phyloP scores from a whole-genome alignment of 1,140 invertebrate species.

The Helicoverpa zea region DNA sequence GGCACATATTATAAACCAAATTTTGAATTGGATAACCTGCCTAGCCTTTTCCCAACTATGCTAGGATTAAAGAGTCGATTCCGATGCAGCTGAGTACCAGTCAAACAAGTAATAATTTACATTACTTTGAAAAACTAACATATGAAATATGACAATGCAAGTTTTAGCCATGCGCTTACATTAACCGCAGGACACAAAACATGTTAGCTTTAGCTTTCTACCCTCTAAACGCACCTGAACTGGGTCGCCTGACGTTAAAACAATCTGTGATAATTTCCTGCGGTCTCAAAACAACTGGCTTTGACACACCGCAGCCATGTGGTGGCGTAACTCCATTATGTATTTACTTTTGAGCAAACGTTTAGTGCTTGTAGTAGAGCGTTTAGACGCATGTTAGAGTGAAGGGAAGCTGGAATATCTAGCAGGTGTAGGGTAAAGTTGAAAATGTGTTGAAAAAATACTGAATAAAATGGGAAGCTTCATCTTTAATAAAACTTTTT shows the following conservation, averaged over 20 bases:
- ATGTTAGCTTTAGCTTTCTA: not conserved
- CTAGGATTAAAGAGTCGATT: no score
- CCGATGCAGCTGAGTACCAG: no score
- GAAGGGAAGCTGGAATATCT: not conserved
- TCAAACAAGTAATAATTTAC: no score
- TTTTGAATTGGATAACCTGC: not conserved
- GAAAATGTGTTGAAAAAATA: no score
- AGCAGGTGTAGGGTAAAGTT: no score
- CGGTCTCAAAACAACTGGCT: conserved; percentile 36
- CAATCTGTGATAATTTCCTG: conserved; percentile 54
- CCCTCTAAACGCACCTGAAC: not conserved
- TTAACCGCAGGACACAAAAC: no score
- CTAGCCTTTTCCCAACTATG: not conserved
- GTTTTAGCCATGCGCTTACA: no score
- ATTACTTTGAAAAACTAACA: no score
- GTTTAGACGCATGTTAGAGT: not conserved
- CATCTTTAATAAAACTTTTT: no score
- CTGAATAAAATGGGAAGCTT: no score
- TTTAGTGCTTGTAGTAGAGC: not conserved
- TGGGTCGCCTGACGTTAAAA: conserved; percentile 33
- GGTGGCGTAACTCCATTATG: conserved; percentile 41
- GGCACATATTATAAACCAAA: no score
- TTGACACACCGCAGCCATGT: conserved; percentile 36
- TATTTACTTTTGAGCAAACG: conserved; percentile 19
- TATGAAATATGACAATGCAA: no score